Evolutionary conservation across 2,113 vertebrate genomes (phyloP).

Genomic region (Drymodes brunneopygia): DNA sequence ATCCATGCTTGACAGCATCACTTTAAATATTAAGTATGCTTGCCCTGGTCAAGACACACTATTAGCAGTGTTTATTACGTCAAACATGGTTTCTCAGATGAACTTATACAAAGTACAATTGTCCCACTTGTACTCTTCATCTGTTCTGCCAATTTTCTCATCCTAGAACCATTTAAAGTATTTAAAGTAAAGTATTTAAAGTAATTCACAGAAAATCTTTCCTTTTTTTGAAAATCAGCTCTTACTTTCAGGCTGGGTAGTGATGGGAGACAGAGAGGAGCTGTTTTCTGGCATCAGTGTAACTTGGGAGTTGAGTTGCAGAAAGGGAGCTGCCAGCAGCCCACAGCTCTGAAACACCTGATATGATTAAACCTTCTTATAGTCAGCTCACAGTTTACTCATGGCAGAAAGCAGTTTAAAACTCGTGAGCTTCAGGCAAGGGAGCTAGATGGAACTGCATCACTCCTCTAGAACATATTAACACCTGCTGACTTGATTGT

Average conservation of each 20-base stretch:
- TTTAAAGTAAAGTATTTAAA: background rate
- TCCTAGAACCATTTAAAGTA: background rate
- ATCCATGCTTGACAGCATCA: background rate
- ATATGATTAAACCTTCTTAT: background rate
- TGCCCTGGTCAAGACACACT: background rate
- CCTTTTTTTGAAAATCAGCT: background rate
- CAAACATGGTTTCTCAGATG: background rate
- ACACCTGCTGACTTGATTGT: background rate
- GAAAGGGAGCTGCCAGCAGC: background rate
- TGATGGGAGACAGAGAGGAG: background rate
- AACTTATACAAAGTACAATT: background rate
- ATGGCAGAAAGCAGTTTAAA: background rate
- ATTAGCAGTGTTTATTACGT: background rate
- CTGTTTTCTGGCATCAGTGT: background rate
- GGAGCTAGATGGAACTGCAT: background rate
- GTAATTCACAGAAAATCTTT: background rate
- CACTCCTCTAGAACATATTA: background rate
- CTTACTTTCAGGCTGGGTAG: background rate
- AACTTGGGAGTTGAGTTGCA: background rate
- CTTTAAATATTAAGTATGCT: slow-evolving; percentile 6
- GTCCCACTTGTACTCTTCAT: background rate
- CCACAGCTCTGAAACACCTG: background rate
- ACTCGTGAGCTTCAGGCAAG: background rate
- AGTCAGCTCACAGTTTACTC: background rate
- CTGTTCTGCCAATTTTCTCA: background rate